Base-by-base conservation (phyloP, 2,797 vertebrate species). In the Pogonophryne albipinna region DNA sequence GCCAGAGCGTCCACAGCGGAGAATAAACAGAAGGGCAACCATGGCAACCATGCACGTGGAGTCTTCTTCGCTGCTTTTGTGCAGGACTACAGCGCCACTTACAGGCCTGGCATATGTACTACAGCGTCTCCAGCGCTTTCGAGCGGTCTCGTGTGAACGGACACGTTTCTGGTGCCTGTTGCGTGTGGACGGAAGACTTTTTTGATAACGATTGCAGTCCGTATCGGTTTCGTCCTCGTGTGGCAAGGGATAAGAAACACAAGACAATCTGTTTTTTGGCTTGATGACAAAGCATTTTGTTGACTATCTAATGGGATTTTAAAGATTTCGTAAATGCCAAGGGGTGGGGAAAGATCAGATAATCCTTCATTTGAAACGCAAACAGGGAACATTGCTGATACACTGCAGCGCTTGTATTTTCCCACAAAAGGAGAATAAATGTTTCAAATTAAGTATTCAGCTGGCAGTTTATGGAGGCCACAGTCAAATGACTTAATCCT, bases 231-330 rank as follows among this genome's bases (percentile, higher is more conserved):
- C 23, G 23, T 27, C 23, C 23, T 27, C 23, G 23, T 27, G 23
- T 27, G 23, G 23, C 23, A 27, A 27, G 3, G 23, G 23, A 27
- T 17, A 50, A n/a, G 11, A 76, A 63, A 0, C 27, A 20, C 44
- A 60, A 63, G 78, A 60, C 44, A 60, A 50, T 10, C 7, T 42
- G 12, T 55, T 16, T 59, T 44, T 41, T 66, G 27, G 44, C 47
- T 41, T 17, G 44, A 56, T 60, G 23, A 60, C 47, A 51, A 46
- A 53, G 41, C 14, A 27, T 61, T 61, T 44, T 4, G 56, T 49
- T 74, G 4, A 64, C 71, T 56, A 69, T 61, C 60, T 64, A 13
- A 52, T 45, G 41, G 44, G 42, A 76, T 74, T 69, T 23, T 38
- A 38, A 47, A 23, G 19, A 76, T 58, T 55, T 61, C 4, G 45